Evolutionary conservation across 2,797 vertebrate genomes (phyloP).

Genomic region (Brotula barbata): DNA sequence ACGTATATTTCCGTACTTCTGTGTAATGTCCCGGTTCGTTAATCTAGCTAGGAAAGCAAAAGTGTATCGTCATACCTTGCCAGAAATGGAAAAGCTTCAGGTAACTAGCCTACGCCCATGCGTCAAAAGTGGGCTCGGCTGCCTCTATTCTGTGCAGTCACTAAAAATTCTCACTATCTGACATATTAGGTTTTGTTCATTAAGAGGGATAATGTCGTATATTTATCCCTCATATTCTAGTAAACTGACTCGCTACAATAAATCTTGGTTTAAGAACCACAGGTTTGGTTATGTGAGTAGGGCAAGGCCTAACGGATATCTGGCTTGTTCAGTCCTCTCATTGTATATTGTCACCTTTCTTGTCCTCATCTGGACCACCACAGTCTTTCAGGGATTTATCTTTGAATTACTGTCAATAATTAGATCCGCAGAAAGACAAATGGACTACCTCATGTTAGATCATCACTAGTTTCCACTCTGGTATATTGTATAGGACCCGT

Average conservation of each 20-base stretch:
- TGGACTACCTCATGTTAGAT: too few species aligned
- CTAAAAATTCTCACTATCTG: not conserved
- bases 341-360: too few species aligned
- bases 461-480: too few species aligned
- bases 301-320: not conserved
- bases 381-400: too few species aligned
- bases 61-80: slow-evolving; percentile 15
- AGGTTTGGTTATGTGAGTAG: too few species aligned
- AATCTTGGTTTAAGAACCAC: not conserved
- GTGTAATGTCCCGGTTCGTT: not conserved
- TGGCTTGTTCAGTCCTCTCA: too few species aligned
- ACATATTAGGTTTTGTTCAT: accelerated
- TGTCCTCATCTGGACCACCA: too few species aligned
- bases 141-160: not conserved
- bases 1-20: not conserved
- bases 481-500: too few species aligned
- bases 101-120: slow-evolving; percentile 73
- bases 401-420: too few species aligned
- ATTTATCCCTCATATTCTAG: not conserved
- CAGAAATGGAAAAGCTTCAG: slow-evolving; percentile 49
- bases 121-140: slow-evolving; percentile 45
- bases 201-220: not conserved
- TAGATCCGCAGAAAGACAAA: too few species aligned
- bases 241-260: not conserved
- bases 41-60: not conserved